phyloP scores from a whole-genome alignment of 2,888 invertebrate species.

The Periphyllus acericola region DNA sequence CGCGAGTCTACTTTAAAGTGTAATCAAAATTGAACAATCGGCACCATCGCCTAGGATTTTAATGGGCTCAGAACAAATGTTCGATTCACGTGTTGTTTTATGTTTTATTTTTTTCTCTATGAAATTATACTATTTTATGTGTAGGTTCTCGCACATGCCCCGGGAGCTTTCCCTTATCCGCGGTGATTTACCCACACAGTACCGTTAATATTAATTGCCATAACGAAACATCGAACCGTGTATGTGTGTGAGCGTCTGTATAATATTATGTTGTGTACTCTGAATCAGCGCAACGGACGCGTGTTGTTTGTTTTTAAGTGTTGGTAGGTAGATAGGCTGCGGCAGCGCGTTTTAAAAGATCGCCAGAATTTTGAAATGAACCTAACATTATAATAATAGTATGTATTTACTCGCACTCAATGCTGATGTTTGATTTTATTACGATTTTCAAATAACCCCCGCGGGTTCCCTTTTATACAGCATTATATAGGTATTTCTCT shows the following conservation, averaged over 20 bases:
- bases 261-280: neutral
- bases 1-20: neutral
- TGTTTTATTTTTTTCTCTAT: neutral
- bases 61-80: neutral
- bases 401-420: neutral
- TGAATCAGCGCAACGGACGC: neutral
- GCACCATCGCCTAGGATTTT: neutral
- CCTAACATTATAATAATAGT: neutral
- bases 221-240: neutral
- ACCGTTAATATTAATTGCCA: conserved; percentile 4
- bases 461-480: neutral
- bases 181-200: neutral
- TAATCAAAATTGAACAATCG: conserved; percentile 1
- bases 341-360: neutral
- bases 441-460: neutral
- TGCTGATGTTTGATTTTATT: neutral
- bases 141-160: neutral
- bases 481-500: too few species aligned
- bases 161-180: conserved; percentile 16
- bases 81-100: neutral
- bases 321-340: too few species aligned
- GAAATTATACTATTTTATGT: too few species aligned
- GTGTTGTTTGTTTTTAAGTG: neutral
- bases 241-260: neutral
- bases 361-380: neutral